phyloP scores from a whole-genome alignment of 2,888 invertebrate genomes.

The Euphydryas editha region DNA sequence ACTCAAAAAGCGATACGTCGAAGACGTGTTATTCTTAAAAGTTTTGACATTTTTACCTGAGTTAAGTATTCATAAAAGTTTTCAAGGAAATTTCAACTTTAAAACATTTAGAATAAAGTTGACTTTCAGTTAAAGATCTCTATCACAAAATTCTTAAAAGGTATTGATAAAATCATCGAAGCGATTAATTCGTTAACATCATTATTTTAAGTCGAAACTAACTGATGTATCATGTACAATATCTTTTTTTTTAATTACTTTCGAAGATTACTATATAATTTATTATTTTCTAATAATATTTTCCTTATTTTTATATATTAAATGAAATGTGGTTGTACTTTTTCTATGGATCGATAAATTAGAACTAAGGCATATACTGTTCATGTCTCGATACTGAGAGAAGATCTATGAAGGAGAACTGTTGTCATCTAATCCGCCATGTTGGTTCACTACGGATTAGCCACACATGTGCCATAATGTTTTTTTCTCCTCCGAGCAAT shows the following conservation, averaged over 20 bases:
- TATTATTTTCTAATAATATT: neutral
- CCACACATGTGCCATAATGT: too few species aligned
- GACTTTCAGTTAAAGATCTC: neutral
- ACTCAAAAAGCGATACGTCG: constrained; percentile 9
- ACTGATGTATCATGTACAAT: constrained; percentile 9
- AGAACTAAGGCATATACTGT: too few species aligned
- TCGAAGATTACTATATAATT: neutral
- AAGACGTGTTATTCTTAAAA: constrained; percentile 18
- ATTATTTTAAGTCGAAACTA: constrained; percentile 24
- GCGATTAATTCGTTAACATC: constrained; percentile 36
- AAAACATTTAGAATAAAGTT: neutral
- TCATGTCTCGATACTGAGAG: too few species aligned
- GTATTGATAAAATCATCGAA: constrained; percentile 28
- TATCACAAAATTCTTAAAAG: neutral
- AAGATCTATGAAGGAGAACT: too few species aligned
- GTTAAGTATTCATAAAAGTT: constrained; percentile 8
- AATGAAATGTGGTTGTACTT: too few species aligned
- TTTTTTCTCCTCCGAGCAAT: too few species aligned
- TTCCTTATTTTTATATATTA: neutral
- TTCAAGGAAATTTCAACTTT: neutral
- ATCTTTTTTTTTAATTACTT: constrained; percentile 8
- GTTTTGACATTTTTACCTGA: constrained; percentile 27
- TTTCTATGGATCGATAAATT: too few species aligned
- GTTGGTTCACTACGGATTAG: too few species aligned
- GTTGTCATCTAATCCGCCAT: too few species aligned